Base-by-base conservation (phyloP, 2,113 vertebrate species). In the cattle (Bos taurus) region DNA sequence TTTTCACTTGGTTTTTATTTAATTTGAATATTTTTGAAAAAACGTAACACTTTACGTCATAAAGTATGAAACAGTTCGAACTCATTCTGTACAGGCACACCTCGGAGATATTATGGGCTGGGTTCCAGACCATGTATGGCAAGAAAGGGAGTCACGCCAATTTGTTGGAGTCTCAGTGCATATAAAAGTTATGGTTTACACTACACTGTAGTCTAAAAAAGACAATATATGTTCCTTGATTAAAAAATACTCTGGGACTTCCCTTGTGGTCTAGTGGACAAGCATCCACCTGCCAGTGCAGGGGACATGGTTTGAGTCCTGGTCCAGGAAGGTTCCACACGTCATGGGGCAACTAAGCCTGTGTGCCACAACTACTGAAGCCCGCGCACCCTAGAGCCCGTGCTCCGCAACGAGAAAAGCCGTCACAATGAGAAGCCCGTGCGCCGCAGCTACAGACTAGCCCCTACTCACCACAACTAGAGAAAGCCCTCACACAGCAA, bases 1-100 rank as follows among this genome's bases (percentile, higher is more conserved):
- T 77, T 97, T 92, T 86, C 48, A 62, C 28, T 71, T 67, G 62
- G 7, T 71, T 92, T 97, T 88, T 86, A 71, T 43, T 93, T 74
- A 89, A 87, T 92, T 78, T 56, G 15, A 77, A 89, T 95, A 59
- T n/a, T 82, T 5, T 5, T 1, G 10, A 12, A 71, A 43, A 80
- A 94, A 82, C 4, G 5, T 81, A 15, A 50, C 23, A 19, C 9
- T 56, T 91, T 85, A 43, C 64, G 50, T 80, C 40, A 33, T 30
- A 64, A 85, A 62, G 19, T 40, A 82, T 87, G 48, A 85, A 87
- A 60, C 1, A 21, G 60, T 60, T 48, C 1, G 54, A 28, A 14
- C 13, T 23, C 36, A 82, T 91, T 52, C 12, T 82, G 50, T 36
- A 82, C 33, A 82, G 50, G 19, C 50, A 14, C 1, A n/a, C 80